Base-by-base conservation (phyloP, 2,113 vertebrate species). In the Heterochromis multidens region DNA sequence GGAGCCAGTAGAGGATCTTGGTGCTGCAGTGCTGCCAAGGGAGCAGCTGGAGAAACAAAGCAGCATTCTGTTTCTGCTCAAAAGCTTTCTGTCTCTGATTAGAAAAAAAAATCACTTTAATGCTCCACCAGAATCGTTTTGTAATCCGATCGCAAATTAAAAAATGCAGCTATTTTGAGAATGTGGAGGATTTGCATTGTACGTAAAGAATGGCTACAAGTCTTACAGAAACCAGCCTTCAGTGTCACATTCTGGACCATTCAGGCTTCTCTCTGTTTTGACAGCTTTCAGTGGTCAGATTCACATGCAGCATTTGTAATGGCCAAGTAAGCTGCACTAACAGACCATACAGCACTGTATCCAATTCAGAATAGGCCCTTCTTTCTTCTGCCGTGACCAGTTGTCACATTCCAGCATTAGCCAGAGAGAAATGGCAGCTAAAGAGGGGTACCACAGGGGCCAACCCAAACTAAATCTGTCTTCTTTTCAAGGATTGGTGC, bases 401-500 rank as follows among this genome's bases (percentile, higher is more conserved):
- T 92, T 94, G 90, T 92, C 90, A 91, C 94, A 95, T 95, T 95
- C 92, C 93, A 91, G 89, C 88, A 89, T 93, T 93, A 92, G 87
- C 67, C 37, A 31, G 70, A 70, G 85, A 88, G 89, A 87, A 90
- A 83, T 40, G 8, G 80, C 60, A 62, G 87, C 87, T 89, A 91
- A 88, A 88, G 89, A 88, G 88, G 80, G 90, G 83, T 81, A 87
- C 85, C 82, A 21, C 21, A 17, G 83, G 81, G 91, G 89, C 83
- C 86, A 92, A 65, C 84, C 83, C 92, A 78, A 78, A 91, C 91
- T 77, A 86, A 89, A 91, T 91, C 91, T 87, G 84, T 92, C 91
- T 92, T 93, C 89, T 77, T 92, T 92, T 92, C 88, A 91, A 87
- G 67, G 67, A 89, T 80, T 63, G 12, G 62, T 52, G 87, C 90